Base-by-base conservation (phyloP, 2,888 invertebrate species). In the Ectemnius cavifrons region DNA sequence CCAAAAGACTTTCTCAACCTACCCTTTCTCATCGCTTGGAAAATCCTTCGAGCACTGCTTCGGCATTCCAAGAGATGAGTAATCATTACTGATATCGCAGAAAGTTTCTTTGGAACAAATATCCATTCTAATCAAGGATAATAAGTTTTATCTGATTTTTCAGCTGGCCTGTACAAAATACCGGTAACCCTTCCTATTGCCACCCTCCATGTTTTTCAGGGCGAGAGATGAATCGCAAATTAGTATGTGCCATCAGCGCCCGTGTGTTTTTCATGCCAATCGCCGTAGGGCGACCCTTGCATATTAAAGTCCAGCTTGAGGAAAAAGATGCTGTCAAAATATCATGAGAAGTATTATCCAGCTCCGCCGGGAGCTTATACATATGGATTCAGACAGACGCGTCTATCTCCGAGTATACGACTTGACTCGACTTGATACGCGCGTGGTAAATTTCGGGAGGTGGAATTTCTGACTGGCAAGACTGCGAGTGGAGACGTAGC, bases 141-240 rank as follows among this genome's bases (percentile, higher is more conserved):
- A 14, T 16, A 52, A 14, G 16, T 13, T 16, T 16, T 16, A 5
- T 14, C 52, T 16, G 0, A 14, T 52, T 16, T 16, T 16, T 16
- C 52, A 52, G 14, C 52, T 52, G 16, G 8, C 52, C 52, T 37
- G 37, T 37, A 37, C 8, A 11, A 11, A 37, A 37, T 11, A 11
- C 63, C 58, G 61, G 59, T 60, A 57, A 69, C 77, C 67, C 76
- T 60, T 68, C 64, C 65, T 71, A 58, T 71, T 62, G 13, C 59
- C 59, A 59, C 23, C 65, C 62, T 71, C 62, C 76, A 76, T 77
- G 77, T 77, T 77, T 71, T 37, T 76, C 56, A 71, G 58, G 76
- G 76, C 77, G 71, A 76, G 56, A 71, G 76, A 76, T 63, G 77
- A 77, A 77, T 77, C 71, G 77, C 68, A 77, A 77, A 77, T 77